A percentile compares a stretch with the other conserved stretches of the same genome.
These are phyloP conservation scores for Elmis aenea DNA, from an alignment of 2,888 invertebrate genomes.

Conservation along the genomic window DNA sequence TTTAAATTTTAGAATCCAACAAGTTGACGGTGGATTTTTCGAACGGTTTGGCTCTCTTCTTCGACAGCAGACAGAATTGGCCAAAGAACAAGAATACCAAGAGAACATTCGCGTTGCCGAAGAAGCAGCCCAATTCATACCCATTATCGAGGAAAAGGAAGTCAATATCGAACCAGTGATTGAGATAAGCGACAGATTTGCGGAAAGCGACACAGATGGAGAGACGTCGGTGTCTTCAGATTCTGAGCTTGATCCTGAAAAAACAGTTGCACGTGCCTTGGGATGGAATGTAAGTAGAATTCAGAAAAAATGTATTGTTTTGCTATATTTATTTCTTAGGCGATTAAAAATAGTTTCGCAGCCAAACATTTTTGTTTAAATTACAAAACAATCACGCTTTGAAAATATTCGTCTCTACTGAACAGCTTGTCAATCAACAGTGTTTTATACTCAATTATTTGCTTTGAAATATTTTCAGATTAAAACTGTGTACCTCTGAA, in stretches of 20 bases:
- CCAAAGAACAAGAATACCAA: constrained; percentile 50
- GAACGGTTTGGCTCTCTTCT: constrained; percentile 75
- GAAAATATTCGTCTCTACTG: no score
- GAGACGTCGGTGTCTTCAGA: constrained; percentile 45
- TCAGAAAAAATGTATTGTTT: no score
- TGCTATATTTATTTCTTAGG: not conserved
- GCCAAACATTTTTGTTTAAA: no score
- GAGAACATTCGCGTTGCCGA: constrained; percentile 41
- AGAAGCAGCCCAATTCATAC: constrained; percentile 34
- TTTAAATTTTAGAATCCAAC: constrained; percentile 63
- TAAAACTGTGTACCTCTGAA: no score
- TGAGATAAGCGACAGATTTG: constrained; percentile 3
- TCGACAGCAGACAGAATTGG: constrained; percentile 58
- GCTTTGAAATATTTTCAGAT: no score
- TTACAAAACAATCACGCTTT: no score
- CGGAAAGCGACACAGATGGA: constrained; percentile 42
- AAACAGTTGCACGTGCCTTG: constrained; percentile 58
- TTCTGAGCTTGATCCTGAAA: constrained; percentile 62
- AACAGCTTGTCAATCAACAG: no score
- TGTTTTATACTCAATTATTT: no score
- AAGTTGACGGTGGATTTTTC: constrained; percentile 78
- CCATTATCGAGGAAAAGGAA: constrained; percentile 9
- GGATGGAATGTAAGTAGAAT: constrained; percentile 70
- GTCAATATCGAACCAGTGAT: constrained; percentile 12
- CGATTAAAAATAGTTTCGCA: no score